Conservation (phyloP, 2,888 invertebrate genomes). For the Furcula furcula region DNA sequence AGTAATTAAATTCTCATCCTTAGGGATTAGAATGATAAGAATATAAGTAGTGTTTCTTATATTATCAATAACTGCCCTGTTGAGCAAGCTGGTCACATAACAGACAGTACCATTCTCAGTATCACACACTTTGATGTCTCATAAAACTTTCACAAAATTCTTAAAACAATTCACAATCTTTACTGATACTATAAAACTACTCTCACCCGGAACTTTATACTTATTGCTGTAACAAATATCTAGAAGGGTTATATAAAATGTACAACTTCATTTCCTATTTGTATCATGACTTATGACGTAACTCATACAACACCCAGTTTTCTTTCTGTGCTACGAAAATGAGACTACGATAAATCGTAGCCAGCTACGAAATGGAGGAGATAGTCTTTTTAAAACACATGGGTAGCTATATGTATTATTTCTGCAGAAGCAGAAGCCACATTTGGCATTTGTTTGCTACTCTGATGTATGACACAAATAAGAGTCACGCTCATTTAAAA, state of each 20-base stretch:
- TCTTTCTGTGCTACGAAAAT: constrained; percentile 9
- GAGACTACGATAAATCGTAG: no score
- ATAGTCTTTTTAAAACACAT: no score
- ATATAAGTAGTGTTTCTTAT: no score
- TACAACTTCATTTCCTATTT: constrained; percentile 21
- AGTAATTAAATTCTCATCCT: no score
- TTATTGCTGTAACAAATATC: constrained; percentile 39
- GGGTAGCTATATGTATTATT: no score
- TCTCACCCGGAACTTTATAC: constrained; percentile 31
- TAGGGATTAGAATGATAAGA: no score
- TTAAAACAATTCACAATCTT: constrained; percentile 25
- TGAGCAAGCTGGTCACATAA: not conserved
- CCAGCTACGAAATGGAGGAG: constrained; percentile 11
- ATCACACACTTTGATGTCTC: not conserved
- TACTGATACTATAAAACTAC: constrained; percentile 26
- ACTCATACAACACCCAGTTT: no score
- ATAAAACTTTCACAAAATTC: constrained; percentile 1
- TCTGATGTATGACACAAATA: constrained; percentile 5
- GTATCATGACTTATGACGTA: constrained; percentile 9
- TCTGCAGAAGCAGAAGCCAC: not conserved
- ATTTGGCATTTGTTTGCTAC: not conserved
- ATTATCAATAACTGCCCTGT: no score
- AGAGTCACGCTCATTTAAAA: constrained; percentile 31
- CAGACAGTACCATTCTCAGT: not conserved
- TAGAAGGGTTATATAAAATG: constrained; percentile 34